Evolutionary conservation across 2,113 vertebrate genomes (phyloP).

Genomic region (Ammodytes marinus): DNA sequence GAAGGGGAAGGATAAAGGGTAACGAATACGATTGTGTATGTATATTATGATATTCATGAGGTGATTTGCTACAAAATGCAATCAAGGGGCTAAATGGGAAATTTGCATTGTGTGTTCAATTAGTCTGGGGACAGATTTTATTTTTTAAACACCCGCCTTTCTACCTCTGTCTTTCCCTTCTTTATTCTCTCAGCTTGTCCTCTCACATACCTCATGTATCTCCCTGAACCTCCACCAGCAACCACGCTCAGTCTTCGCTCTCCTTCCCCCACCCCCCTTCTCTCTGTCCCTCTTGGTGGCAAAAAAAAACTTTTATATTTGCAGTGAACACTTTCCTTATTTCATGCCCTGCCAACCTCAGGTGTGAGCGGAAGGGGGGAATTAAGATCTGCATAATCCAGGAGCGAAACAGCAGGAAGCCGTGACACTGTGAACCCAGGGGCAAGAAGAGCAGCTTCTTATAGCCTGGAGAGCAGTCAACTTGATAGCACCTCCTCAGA

Average conservation of each 20-base stretch:
- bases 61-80: slow-evolving; percentile 2
- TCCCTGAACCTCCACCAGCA: slow-evolving; percentile 18
- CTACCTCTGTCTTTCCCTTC: neutral
- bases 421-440: slow-evolving; percentile 62
- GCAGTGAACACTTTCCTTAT: slow-evolving; percentile 76
- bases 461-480: slow-evolving; percentile 62
- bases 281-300: slow-evolving; percentile 41
- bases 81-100: neutral
- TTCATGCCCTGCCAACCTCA: slow-evolving; percentile 84
- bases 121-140: neutral
- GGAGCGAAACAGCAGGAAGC: slow-evolving; percentile 57
- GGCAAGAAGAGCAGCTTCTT: slow-evolving; percentile 54
- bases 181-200: too few species aligned
- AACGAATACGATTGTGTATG: neutral
- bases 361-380: slow-evolving; percentile 77
- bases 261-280: neutral
- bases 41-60: neutral
- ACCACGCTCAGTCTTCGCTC: neutral
- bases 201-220: too few species aligned
- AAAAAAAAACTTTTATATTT: slow-evolving; percentile 74
- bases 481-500: slow-evolving; percentile 67
- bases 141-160: neutral
- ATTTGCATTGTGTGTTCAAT: slow-evolving; percentile 9
- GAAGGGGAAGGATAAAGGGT: neutral
- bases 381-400: slow-evolving; percentile 84